A percentile compares a stretch with the other conserved stretches of the same genome.
phyloP scores from a whole-genome alignment of 2,797 vertebrate species.

The Triplophysa bombifrons region DNA sequence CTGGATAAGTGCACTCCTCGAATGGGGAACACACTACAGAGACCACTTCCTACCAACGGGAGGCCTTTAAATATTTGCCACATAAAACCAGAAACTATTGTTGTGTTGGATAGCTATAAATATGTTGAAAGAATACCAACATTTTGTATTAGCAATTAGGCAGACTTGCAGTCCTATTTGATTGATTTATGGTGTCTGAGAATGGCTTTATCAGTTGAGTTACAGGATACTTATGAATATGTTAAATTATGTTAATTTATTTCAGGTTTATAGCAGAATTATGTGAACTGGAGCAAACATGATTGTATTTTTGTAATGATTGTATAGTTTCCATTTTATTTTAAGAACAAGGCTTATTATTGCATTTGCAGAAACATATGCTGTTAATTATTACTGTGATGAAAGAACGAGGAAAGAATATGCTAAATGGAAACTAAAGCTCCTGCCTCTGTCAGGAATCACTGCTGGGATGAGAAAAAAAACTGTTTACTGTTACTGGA shows the following conservation, averaged over 20 bases:
- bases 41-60: too few species aligned
- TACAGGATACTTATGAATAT: too few species aligned
- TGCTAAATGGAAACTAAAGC: background rate
- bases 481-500: slow-evolving; percentile 38
- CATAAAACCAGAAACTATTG: background rate
- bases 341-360: background rate
- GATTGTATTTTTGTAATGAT: too few species aligned
- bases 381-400: slow-evolving; percentile 30
- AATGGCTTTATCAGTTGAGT: too few species aligned
- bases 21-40: too few species aligned
- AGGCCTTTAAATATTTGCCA: too few species aligned
- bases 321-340: background rate
- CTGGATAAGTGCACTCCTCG: too few species aligned
- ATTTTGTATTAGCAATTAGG: background rate
- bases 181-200: too few species aligned
- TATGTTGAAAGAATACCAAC: background rate
- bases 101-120: background rate
- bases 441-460: slow-evolving; percentile 1
- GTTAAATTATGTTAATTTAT: too few species aligned
- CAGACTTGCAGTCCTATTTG: too few species aligned
- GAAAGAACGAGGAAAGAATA: slow-evolving; percentile 4
- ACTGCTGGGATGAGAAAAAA: background rate
- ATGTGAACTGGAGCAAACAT: too few species aligned
- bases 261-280: too few species aligned
- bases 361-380: background rate